These are phyloP conservation scores for Apoda limacodes DNA, from an alignment of 2,888 invertebrate genomes.

Conservation along the genomic window DNA sequence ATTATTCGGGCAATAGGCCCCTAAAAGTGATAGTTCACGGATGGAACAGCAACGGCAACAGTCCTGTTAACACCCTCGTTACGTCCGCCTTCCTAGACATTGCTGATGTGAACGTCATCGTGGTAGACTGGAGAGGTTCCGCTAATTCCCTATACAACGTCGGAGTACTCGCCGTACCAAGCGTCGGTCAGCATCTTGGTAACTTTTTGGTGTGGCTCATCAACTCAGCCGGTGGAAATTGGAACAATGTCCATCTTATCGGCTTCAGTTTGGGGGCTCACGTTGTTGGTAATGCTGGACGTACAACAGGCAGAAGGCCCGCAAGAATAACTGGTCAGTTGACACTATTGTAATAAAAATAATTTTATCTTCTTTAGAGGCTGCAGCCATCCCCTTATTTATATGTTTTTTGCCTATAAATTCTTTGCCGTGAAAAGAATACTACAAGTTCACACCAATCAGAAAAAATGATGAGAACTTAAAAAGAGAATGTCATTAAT, in stretches of 20 bases:
- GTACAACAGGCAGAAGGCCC: too few relatives aligned
- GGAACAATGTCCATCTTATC: conserved; percentile 41
- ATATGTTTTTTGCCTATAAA: too few relatives aligned
- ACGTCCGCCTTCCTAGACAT: conserved; percentile 37
- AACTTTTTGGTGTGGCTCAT: conserved; percentile 39
- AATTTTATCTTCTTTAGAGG: too few relatives aligned
- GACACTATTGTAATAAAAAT: too few relatives aligned
- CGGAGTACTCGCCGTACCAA: conserved; percentile 26
- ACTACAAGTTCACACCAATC: too few relatives aligned
- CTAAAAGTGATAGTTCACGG: conserved; percentile 43
- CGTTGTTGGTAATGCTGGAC: too few relatives aligned
- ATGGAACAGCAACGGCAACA: conserved; percentile 40
- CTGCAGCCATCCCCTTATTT: too few relatives aligned
- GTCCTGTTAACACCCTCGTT: conserved; percentile 30
- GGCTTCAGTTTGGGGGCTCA: conserved; percentile 52
- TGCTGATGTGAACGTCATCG: conserved; percentile 26
- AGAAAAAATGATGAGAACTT: too few relatives aligned
- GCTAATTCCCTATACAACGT: conserved; percentile 14
- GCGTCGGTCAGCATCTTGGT: conserved; percentile 33
- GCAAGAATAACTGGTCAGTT: too few relatives aligned
- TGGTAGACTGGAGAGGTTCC: conserved; percentile 22
- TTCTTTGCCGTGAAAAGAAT: too few relatives aligned
- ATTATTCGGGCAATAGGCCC: conserved; percentile 30
- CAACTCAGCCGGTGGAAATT: too few relatives aligned
- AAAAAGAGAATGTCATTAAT: too few relatives aligned